Percentiles rank a stretch among this genome's conserved stretches.
phyloP scores from a whole-genome alignment of 92 coral and sea anemone species.

The Pocillopora grandis region DNA sequence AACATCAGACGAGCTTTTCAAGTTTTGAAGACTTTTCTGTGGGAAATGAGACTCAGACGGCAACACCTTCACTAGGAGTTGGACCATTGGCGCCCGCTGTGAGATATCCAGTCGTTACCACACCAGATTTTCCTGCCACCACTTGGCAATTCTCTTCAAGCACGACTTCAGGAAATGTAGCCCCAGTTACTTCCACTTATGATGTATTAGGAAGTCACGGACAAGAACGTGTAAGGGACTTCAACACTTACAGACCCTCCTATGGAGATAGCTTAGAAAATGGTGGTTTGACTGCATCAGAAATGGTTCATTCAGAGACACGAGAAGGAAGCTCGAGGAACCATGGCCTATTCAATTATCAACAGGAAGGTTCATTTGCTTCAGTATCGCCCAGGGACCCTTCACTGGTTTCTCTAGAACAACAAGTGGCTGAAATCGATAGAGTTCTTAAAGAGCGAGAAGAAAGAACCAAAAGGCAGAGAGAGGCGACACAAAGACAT shows the following conservation, averaged over 20 bases:
- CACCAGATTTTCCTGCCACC: not conserved
- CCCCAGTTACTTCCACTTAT: not conserved
- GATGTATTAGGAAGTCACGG: not conserved
- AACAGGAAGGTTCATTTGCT: not conserved
- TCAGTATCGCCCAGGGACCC: not conserved
- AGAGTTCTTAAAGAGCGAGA: too few species aligned
- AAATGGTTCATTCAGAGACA: not conserved
- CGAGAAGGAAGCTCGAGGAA: not conserved
- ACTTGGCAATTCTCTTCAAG: not conserved
- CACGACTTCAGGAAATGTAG: not conserved
- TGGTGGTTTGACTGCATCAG: not conserved
- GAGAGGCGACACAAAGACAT: too few species aligned
- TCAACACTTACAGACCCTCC: not conserved
- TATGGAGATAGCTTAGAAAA: not conserved
- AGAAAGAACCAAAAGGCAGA: too few species aligned
- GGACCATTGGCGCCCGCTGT: not conserved
- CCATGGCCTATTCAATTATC: not conserved
- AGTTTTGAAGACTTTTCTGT: not conserved
- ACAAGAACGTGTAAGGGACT: not conserved
- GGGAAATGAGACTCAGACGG: not conserved
- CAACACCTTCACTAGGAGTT: not conserved
- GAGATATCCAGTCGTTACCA: not conserved
- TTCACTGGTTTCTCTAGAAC: conserved; percentile 21
- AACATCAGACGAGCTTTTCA: not conserved
- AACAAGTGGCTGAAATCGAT: too few species aligned